Evolutionary conservation across 1,140 invertebrate genomes (phyloP).

Genomic region (Drosophila triauraria): DNA sequence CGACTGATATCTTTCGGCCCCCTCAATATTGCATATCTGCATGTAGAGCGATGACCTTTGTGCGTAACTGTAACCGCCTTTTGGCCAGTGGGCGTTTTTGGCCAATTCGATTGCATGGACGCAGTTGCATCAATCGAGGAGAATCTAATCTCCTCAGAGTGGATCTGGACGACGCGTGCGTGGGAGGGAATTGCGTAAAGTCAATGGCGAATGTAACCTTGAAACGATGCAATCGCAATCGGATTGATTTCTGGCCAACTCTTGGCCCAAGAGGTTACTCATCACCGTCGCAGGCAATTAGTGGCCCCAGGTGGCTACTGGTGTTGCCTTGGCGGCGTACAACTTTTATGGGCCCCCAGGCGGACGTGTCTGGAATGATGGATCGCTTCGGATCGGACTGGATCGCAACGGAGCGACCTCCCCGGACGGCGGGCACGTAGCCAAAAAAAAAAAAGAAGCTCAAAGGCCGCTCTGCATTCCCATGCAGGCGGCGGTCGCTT

Average conservation of each 20-base stretch:
- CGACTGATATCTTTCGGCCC: slow-evolving; percentile 10
- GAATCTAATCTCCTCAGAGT: not conserved
- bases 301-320: slow-evolving; percentile 37
- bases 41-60: slow-evolving; percentile 18
- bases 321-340: slow-evolving; percentile 55
- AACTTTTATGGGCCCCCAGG: slow-evolving; percentile 66
- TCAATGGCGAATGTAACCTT: slow-evolving; percentile 32
- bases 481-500: slow-evolving; percentile 24
- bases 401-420: slow-evolving; percentile 29
- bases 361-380: slow-evolving; percentile 59
- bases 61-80: slow-evolving; percentile 3
- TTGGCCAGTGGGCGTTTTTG: slow-evolving; percentile 9
- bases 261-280: slow-evolving; percentile 43
- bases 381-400: slow-evolving; percentile 11
- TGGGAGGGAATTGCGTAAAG: slow-evolving; percentile 47
- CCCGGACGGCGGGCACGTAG: slow-evolving; percentile 61
- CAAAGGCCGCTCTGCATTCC: slow-evolving; percentile 47
- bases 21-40: slow-evolving; percentile 14
- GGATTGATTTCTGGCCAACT: slow-evolving; percentile 40
- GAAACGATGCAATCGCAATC: slow-evolving; percentile 38
- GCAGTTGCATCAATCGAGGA: slow-evolving; percentile 3
- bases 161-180: not conserved
- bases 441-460: slow-evolving; percentile 27
- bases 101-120: not conserved
- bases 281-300: slow-evolving; percentile 30